Conservation (phyloP, 1,140 invertebrate species). For the Macrosteles quadrilineatus region DNA sequence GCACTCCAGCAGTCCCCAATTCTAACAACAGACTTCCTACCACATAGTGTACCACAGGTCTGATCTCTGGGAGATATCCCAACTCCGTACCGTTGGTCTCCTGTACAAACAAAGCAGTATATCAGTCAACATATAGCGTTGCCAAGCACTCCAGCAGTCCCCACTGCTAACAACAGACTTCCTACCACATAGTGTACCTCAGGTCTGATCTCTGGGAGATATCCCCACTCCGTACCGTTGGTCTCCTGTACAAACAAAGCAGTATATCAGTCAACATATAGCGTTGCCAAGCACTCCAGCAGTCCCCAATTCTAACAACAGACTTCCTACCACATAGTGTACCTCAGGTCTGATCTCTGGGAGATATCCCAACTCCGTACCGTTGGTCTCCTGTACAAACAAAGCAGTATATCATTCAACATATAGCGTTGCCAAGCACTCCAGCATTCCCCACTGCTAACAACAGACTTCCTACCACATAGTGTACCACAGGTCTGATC, state of each 20-base stretch:
- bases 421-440: background rate
- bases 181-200: conserved; percentile 45
- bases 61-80: background rate
- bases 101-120: too few relatives aligned
- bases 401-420: too few relatives aligned
- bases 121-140: too few relatives aligned
- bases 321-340: conserved; percentile 44
- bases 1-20: conserved; percentile 44
- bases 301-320: conserved; percentile 45
- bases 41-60: conserved; percentile 41
- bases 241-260: too few relatives aligned
- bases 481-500: conserved; percentile 28
- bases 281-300: conserved; percentile 47
- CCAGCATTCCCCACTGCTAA: background rate
- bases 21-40: conserved; percentile 45
- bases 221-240: background rate
- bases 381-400: too few relatives aligned
- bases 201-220: background rate
- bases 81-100: background rate
- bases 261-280: too few relatives aligned
- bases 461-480: background rate
- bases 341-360: conserved; percentile 28
- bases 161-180: conserved; percentile 44
- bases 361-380: background rate
- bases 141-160: conserved; percentile 44